Percentiles rank a stretch among this genome's conserved stretches.
Evolutionary conservation across 2,888 invertebrate genomes (phyloP).

Genomic region (Eupithecia vulgata): DNA sequence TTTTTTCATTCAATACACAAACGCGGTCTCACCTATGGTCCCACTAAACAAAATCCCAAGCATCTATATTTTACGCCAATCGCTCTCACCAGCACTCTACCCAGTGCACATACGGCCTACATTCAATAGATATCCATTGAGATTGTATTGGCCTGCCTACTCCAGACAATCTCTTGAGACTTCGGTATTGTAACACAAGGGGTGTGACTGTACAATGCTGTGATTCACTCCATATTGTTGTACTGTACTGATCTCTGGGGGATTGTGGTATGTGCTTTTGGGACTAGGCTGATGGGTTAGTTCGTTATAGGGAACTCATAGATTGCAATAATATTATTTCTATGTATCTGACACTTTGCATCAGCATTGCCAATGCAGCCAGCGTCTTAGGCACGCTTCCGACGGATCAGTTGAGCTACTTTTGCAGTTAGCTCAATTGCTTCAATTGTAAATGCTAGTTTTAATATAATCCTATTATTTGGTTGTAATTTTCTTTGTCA

Average conservation of each 20-base stretch:
- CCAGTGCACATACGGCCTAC: conserved; percentile 28
- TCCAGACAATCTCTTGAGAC: conserved; percentile 36
- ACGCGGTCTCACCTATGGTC: not conserved
- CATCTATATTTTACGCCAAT: not conserved
- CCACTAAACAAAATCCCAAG: not conserved
- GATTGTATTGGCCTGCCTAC: conserved; percentile 42
- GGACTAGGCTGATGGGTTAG: not conserved
- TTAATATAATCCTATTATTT: no score
- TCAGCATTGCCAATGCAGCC: no score
- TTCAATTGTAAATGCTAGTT: no score
- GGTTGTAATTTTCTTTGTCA: no score
- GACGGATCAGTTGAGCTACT: no score
- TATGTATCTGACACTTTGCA: no score
- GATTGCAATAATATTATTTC: no score
- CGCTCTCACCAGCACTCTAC: conserved; percentile 15
- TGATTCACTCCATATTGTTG: not conserved
- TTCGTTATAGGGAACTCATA: no score
- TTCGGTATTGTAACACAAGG: conserved; percentile 48
- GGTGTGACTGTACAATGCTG: conserved; percentile 40
- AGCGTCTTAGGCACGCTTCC: no score
- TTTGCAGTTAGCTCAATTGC: no score
- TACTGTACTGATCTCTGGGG: not conserved
- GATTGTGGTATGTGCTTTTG: not conserved
- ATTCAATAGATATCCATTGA: conserved; percentile 14
- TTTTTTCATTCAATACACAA: not conserved